phyloP scores from a whole-genome alignment of 30 jellyfish, hydroid and myxozoan species.

The Mastigias papua region DNA sequence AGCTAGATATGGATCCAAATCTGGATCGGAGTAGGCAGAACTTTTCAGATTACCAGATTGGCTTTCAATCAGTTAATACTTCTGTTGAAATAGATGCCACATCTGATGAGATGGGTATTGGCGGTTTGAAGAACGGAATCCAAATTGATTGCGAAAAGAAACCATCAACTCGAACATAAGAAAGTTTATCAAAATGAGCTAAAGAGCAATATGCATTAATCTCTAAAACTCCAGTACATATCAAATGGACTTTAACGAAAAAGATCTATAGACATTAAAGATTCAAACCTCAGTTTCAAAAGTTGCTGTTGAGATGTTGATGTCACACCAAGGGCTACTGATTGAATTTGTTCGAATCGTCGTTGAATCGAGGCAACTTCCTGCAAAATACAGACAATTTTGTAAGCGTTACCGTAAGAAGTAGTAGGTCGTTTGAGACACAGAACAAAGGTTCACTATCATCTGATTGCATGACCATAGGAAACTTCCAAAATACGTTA shows the following conservation, averaged over 20 bases:
- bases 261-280: background rate
- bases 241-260: background rate
- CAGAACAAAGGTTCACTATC: no score
- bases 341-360: conserved; percentile 54
- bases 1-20: no score
- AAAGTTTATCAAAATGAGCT: background rate
- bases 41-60: no score
- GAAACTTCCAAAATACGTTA: background rate
- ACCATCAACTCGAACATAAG: background rate
- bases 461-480: background rate
- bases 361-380: conserved; percentile 83
- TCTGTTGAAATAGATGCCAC: no score
- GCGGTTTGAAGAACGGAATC: background rate
- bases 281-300: conserved; percentile 42
- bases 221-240: no score
- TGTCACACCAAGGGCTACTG: conserved; percentile 75
- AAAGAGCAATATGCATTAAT: background rate
- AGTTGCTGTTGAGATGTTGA: conserved; percentile 72
- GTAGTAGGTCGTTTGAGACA: no score
- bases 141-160: background rate
- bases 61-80: no score
- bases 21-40: no score
- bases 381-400: conserved; percentile 6
- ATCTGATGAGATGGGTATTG: background rate
- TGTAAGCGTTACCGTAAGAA: background rate